Conservation (phyloP, 2,888 invertebrate species). For the Oasisia sp. region DNA sequence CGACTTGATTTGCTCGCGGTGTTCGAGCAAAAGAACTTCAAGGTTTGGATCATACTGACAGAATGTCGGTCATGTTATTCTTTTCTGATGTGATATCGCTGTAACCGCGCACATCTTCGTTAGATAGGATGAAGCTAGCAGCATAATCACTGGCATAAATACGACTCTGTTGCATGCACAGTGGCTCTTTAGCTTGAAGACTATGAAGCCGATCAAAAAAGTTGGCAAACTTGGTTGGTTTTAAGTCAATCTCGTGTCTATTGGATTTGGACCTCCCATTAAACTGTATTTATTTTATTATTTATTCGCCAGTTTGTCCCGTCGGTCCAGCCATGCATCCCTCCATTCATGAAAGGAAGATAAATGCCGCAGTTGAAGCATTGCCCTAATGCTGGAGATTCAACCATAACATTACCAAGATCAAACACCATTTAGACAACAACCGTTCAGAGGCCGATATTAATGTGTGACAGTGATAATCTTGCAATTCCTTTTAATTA, state of each 20-base stretch:
- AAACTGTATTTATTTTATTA: neutral
- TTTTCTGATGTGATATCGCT: neutral
- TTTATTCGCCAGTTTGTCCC: too few relatives aligned
- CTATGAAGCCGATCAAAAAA: neutral
- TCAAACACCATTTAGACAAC: neutral
- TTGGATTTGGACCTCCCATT: neutral
- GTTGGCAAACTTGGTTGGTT: neutral
- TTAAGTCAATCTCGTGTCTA: neutral
- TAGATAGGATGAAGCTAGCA: neutral
- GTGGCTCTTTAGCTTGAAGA: neutral
- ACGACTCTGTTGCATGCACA: neutral
- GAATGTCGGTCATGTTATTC: neutral
- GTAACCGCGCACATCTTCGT: neutral
- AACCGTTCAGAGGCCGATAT: neutral
- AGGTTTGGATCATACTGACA: conserved; percentile 59
- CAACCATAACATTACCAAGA: neutral
- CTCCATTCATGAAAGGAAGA: neutral
- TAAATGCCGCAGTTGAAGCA: neutral
- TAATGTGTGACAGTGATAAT: neutral
- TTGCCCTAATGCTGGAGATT: neutral
- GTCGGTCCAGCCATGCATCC: too few relatives aligned
- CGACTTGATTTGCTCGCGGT: conserved; percentile 72
- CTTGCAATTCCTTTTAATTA: neutral
- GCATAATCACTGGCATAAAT: neutral
- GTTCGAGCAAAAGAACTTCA: conserved; percentile 78